Percentiles rank a stretch among this genome's conserved stretches.
These are phyloP conservation scores for Anguilla marmorata DNA, from an alignment of 2,797 vertebrate species.

Conservation along the genomic window DNA sequence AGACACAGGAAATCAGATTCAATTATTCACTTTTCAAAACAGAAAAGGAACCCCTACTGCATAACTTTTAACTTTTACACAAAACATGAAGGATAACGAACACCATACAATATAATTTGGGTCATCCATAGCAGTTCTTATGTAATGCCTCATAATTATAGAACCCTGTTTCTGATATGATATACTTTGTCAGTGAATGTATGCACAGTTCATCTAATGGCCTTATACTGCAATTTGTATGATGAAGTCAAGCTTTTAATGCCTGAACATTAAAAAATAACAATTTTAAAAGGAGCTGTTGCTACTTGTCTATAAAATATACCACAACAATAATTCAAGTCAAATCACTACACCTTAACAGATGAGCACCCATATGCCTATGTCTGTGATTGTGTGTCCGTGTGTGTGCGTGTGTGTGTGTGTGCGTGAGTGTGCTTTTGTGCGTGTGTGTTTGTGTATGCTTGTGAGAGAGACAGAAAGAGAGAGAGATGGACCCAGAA, in stretches of 20 bases:
- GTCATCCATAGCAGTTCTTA: neutral
- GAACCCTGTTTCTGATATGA: constrained; percentile 29
- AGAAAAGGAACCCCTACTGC: constrained; percentile 2
- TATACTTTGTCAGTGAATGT: constrained; percentile 28
- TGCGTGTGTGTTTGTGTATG: neutral
- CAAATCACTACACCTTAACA: constrained; percentile 58
- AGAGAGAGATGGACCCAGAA: constrained; percentile 6
- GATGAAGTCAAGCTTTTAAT: constrained; percentile 21
- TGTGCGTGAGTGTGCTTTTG: neutral
- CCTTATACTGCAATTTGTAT: constrained; percentile 29
- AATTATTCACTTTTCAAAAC: constrained; percentile 21
- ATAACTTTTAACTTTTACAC: constrained; percentile 17
- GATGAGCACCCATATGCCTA: constrained; percentile 51
- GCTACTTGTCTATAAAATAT: constrained; percentile 56
- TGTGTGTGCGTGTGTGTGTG: neutral
- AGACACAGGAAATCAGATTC: constrained; percentile 12
- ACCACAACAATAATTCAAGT: constrained; percentile 66
- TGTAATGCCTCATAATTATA: neutral
- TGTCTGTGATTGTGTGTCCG: constrained; percentile 40
- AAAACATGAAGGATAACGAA: constrained; percentile 15
- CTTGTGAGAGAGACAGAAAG: neutral
- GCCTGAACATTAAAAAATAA: constrained; percentile 13
- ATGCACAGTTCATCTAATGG: constrained; percentile 27
- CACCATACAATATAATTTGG: constrained; percentile 19
- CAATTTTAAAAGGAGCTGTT: neutral